Base-by-base conservation (phyloP, 2,888 invertebrate genomes). In the Beris morrisii region DNA sequence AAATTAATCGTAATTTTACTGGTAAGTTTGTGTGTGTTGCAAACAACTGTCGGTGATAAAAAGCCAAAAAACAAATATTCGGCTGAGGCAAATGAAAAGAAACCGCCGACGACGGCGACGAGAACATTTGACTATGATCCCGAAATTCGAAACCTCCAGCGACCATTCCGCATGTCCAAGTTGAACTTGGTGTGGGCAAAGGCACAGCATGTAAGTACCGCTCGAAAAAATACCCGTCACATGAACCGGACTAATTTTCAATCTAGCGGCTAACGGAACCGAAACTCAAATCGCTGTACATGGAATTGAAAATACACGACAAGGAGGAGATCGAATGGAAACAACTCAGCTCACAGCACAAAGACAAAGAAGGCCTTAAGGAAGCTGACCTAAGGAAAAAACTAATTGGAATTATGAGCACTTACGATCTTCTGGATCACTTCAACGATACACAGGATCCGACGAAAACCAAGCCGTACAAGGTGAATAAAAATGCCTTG, bases 131-230 rank as follows among this genome's bases (percentile, higher is more conserved):
- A 75, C 58, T 78, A 78, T 70, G 78, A 80, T 67, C 82, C 85
- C 0, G 83, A 87, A 67, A 86, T 93, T 70, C 85, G 90, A 74
- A 88, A 85, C 67, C 79, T 93, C 54, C 89, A 93, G 71, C 89
- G 89, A 74, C 95, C 95, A 4, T 96, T 91, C 81, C 85, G 95
- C 72, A 94, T 95, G 89, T 88, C 91, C 38, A 96, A 95, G 82
- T 80, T 95, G 43, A 95, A 96, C 82, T 80, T 93, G 67, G 82
- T 96, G 30, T 96, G 95, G 95, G 82, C 87, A 4, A 96, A 96
- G 83, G 95, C 95, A 11, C 89, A 91, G 80, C 88, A 90, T 79
- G 95, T 95, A 84, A 82, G 84, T 81, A 54, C 22, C 22, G 22
- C 22, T 22, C 66, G 64, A 22, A n/a, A 13, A 30, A 15, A 32